Base-by-base conservation (phyloP, 2,797 vertebrate genomes). In the Pelochelys cantorii region DNA sequence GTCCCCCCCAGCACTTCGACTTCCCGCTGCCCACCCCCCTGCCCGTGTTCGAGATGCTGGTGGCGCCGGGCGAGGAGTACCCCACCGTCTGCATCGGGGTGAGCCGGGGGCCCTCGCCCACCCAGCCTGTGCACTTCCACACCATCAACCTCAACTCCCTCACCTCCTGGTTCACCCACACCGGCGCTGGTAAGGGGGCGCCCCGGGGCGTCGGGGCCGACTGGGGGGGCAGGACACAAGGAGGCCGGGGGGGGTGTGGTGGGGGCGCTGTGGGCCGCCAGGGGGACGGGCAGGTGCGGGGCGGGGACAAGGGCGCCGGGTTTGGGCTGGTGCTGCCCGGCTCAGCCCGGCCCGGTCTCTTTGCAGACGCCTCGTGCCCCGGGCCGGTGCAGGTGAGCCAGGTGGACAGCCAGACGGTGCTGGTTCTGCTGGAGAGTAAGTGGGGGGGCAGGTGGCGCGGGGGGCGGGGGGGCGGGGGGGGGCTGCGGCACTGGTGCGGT, bases 101-200 rank as follows among this genome's bases (percentile, higher is more conserved):
- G 77, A 98, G 97, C 78, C 97, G 95, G 29, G 97, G 98, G 1
- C 80, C 94, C 27, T 93, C 59, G 15, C 95, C 96, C 1, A 89
- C 90, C 9, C 94, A 95, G 57, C 98, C 98, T 0, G 96, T 99
- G 89, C 92, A 83, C 10, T 96, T 99, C 68, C 98, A 98, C 71
- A 98, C 98, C 91, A 98, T 99, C 96, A 99, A 99, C 97, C 98
- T 99, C 56, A 99, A 99, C 94, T 99, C 99, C 75, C 98, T 99
- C 95, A 98, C 98, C 1, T 99, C 99, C 96, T 99, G 99, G 99
- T 99, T 99, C 96, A 98, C 98, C 81, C 97, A 92, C 82, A 86
- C 94, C 0, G 97, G 96, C 85, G 83, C 97, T 0, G 98, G 99
- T 99, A 93, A 74, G 96, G 11, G n/a, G 75, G 37, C 18, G 1